Evolutionary conservation across 2,113 vertebrate species (phyloP).

Genomic region (Cnemophilus loriae): DNA sequence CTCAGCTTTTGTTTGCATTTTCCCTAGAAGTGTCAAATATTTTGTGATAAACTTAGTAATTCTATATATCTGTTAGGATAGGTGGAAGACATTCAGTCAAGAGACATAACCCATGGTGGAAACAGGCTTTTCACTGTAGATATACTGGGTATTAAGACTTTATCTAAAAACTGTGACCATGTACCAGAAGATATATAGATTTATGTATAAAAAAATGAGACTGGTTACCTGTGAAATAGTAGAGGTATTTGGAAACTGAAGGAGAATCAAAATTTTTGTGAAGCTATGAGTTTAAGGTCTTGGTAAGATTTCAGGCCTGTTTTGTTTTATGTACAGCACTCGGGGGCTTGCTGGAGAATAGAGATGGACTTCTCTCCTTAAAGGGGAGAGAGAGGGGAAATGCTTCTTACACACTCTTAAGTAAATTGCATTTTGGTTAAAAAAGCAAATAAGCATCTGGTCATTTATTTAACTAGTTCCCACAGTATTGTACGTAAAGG

Average conservation of each 20-base stretch:
- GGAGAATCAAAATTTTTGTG: neutral
- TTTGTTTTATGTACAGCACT: neutral
- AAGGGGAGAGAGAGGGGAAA: neutral
- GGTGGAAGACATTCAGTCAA: neutral
- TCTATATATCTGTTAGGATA: neutral
- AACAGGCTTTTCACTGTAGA: neutral
- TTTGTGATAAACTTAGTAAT: neutral
- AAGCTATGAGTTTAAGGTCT: neutral
- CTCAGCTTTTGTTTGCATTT: neutral
- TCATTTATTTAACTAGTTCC: constrained; percentile 21
- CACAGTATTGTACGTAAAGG: neutral
- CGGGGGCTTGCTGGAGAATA: neutral
- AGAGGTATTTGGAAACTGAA: neutral
- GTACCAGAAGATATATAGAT: neutral
- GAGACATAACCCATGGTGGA: neutral
- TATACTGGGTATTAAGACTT: neutral
- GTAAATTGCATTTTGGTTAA: neutral
- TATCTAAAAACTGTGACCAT: neutral
- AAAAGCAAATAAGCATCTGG: constrained; percentile 25
- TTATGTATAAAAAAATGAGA: neutral
- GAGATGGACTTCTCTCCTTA: neutral
- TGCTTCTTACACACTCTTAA: neutral
- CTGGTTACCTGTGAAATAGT: neutral
- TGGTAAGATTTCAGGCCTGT: neutral
- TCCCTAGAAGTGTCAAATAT: neutral